phyloP scores from a whole-genome alignment of 1,140 invertebrate genomes.

The Calephelis nemesis region DNA sequence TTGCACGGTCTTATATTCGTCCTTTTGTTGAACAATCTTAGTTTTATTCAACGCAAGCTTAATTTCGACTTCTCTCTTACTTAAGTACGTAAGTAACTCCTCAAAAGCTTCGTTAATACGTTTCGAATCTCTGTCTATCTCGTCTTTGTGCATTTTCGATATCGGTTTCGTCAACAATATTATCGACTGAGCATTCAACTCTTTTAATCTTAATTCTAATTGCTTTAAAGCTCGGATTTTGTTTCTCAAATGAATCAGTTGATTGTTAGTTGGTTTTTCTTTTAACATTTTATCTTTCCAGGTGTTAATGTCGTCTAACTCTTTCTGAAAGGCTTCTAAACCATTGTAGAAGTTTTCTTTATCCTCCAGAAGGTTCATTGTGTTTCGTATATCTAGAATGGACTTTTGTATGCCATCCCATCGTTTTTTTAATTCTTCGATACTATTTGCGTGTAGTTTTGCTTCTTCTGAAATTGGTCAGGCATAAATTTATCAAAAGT shows the following conservation, averaged over 20 bases:
- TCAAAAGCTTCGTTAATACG: constrained; percentile 52
- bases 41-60: constrained; percentile 44
- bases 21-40: constrained; percentile 33
- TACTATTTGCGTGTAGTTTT: constrained; percentile 52
- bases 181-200: constrained; percentile 58
- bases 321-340: constrained; percentile 44
- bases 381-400: constrained; percentile 53
- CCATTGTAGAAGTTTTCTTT: constrained; percentile 56
- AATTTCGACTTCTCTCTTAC: constrained; percentile 47
- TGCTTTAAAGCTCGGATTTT: constrained; percentile 57
- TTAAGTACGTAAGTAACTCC: constrained; percentile 40
- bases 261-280: constrained; percentile 50
- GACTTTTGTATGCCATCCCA: constrained; percentile 56
- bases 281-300: constrained; percentile 58
- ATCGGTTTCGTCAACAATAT: constrained; percentile 57
- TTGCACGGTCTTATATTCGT: constrained; percentile 47
- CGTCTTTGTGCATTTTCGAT: constrained; percentile 52
- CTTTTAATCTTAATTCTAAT: constrained; percentile 58
- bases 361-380: constrained; percentile 61
- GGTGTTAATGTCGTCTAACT: constrained; percentile 52
- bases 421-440: constrained; percentile 50
- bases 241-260: constrained; percentile 65
- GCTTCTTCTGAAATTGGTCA: constrained; percentile 53
- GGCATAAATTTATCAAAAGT: too few species aligned
- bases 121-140: constrained; percentile 51